Conservation (phyloP, 2,888 invertebrate genomes). For the Strigamia maritima region DNA sequence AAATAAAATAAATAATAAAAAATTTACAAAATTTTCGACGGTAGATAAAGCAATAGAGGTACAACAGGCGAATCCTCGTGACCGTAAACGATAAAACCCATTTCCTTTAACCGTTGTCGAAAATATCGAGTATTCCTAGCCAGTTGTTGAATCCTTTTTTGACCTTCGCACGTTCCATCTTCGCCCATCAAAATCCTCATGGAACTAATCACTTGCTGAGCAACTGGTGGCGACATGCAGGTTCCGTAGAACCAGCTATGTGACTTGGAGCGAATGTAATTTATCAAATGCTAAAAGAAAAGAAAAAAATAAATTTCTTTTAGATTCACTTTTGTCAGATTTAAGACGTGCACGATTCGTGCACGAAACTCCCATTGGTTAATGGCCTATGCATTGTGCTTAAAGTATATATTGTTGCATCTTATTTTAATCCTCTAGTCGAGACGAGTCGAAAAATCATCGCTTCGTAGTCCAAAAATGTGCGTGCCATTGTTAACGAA, state of each 20-base stretch:
- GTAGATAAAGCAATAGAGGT: slow-evolving; percentile 89
- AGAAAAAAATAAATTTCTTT: too few species aligned
- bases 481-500: too few species aligned
- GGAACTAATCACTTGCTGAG: slow-evolving; percentile 83
- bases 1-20: too few species aligned
- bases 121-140: slow-evolving; percentile 80
- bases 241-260: slow-evolving; percentile 83
- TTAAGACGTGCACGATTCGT: too few species aligned
- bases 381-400: too few species aligned
- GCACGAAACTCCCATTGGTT: too few species aligned
- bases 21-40: slow-evolving; percentile 88
- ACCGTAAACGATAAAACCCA: slow-evolving; percentile 89
- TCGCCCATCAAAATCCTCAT: slow-evolving; percentile 82
- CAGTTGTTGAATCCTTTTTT: slow-evolving; percentile 65
- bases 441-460: too few species aligned
- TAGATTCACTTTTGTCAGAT: too few species aligned
- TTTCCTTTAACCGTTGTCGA: slow-evolving; percentile 70
- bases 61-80: slow-evolving; percentile 94
- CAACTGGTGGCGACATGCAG: slow-evolving; percentile 83
- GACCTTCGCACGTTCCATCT: slow-evolving; percentile 70
- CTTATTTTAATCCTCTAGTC: too few species aligned
- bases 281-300: slow-evolving; percentile 65
- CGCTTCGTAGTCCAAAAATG: too few species aligned
- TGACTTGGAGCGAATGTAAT: slow-evolving; percentile 71
- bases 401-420: too few species aligned